phyloP scores from a whole-genome alignment of 2,888 invertebrate genomes.

The Sesia bembeciformis region DNA sequence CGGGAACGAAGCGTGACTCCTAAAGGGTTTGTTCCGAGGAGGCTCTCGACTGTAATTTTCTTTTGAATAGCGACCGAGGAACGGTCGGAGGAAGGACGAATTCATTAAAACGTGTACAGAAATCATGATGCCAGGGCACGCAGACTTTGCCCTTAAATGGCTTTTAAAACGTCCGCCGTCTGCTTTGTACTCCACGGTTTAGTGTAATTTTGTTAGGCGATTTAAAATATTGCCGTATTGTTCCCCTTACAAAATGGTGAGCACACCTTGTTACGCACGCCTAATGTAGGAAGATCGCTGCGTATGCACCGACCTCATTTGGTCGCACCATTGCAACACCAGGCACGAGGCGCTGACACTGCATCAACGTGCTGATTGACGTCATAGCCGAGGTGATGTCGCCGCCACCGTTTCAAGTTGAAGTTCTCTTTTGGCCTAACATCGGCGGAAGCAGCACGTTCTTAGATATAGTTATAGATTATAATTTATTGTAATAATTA shows the following conservation, averaged over 20 bases:
- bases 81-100: conserved; percentile 54
- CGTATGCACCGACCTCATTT: no score
- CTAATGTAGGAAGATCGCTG: no score
- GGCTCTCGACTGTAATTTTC: conserved; percentile 63
- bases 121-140: conserved; percentile 49
- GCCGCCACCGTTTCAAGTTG: no score
- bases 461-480: no score
- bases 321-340: no score
- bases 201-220: conserved; percentile 1
- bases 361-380: no score
- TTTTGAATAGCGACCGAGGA: conserved; percentile 58
- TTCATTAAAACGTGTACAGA: conserved; percentile 64
- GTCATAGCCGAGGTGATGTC: no score
- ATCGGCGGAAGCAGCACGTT: no score
- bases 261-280: neutral
- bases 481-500: no score
- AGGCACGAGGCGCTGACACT: no score
- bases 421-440: no score
- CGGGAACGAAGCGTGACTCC: conserved; percentile 61
- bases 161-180: conserved; percentile 32
- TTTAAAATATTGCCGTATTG: neutral
- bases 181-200: conserved; percentile 13
- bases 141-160: conserved; percentile 41
- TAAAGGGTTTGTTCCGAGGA: conserved; percentile 65
- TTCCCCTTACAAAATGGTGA: neutral